phyloP scores from a whole-genome alignment of 2,888 invertebrate genomes.

The Diarsia brunnea region DNA sequence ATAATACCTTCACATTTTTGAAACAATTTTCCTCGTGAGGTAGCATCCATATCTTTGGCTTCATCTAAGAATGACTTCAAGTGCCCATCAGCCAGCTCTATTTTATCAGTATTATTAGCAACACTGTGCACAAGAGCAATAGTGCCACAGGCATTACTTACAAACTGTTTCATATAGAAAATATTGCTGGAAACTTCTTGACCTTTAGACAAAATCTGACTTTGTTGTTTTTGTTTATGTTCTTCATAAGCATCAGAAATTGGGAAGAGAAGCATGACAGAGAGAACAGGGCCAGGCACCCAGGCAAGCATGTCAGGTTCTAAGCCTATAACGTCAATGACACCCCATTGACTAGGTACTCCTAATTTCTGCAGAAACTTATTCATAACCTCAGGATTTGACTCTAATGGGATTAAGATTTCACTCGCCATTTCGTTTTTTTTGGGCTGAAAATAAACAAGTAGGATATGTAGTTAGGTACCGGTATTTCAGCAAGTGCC shows the following conservation, averaged over 20 bases:
- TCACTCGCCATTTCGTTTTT: conserved; percentile 82
- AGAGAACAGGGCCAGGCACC: conserved; percentile 96
- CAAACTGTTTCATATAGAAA: conserved; percentile 97
- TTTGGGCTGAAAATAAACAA: conserved; percentile 47
- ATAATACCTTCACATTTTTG: conserved; percentile 94
- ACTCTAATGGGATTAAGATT: conserved; percentile 89
- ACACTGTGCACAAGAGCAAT: conserved; percentile 98
- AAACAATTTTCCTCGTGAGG: conserved; percentile 94
- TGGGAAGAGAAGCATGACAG: conserved; percentile 97
- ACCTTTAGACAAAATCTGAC: conserved; percentile 91
- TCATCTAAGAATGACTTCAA: conserved; percentile 95
- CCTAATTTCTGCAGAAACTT: conserved; percentile 96
- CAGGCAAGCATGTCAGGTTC: conserved; percentile 96
- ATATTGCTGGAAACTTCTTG: conserved; percentile 92
- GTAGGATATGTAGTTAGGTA: conserved; percentile 76
- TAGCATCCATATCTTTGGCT: conserved; percentile 92
- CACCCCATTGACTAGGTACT: conserved; percentile 94
- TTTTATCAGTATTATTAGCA: conserved; percentile 96
- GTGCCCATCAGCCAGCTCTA: conserved; percentile 92
- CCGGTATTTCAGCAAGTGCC: conserved; percentile 69
- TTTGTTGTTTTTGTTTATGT: conserved; percentile 92
- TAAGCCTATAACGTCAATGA: conserved; percentile 98
- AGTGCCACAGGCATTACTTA: conserved; percentile 99
- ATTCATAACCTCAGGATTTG: conserved; percentile 92
- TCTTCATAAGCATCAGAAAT: conserved; percentile 94